These are phyloP conservation scores for Nycticryphes semicollaris DNA, from an alignment of 2,113 vertebrate genomes.

Conservation along the genomic window DNA sequence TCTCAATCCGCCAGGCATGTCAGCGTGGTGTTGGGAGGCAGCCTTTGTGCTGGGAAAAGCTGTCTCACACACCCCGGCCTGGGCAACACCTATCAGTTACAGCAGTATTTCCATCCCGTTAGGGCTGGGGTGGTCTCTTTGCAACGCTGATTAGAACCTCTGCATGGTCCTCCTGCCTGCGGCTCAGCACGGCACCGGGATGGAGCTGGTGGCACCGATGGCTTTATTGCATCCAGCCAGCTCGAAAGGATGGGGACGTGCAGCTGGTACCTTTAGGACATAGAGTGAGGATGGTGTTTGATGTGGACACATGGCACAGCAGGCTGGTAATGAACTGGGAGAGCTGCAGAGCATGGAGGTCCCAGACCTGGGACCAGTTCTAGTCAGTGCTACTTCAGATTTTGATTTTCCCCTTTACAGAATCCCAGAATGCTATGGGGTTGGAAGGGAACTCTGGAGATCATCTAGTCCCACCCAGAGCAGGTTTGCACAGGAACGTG, in stretches of 20 bases:
- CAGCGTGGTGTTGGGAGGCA: not conserved
- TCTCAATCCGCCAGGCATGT: not conserved
- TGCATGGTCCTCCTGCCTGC: fast-evolving
- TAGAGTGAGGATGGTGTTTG: not conserved
- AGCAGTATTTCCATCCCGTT: not conserved
- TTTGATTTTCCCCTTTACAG: not conserved
- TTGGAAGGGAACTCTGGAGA: not conserved
- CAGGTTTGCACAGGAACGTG: not conserved
- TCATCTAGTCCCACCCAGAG: not conserved
- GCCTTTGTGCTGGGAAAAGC: not conserved
- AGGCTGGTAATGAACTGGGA: not conserved
- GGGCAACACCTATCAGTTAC: not conserved
- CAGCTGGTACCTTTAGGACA: fast-evolving
- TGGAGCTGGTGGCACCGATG: not conserved
- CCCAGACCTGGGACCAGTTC: not conserved
- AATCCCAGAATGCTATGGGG: not conserved
- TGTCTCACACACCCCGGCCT: not conserved
- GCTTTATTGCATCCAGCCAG: not conserved
- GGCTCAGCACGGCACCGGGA: not conserved
- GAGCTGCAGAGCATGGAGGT: not conserved
- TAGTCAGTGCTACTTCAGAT: not conserved
- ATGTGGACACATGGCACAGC: fast-evolving
- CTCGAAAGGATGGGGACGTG: not conserved
- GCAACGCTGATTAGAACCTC: not conserved
- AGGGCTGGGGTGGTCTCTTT: not conserved